Evolutionary conservation across 92 coral and sea anemone genomes (phyloP).

Genomic region (Diadumene lineata): DNA sequence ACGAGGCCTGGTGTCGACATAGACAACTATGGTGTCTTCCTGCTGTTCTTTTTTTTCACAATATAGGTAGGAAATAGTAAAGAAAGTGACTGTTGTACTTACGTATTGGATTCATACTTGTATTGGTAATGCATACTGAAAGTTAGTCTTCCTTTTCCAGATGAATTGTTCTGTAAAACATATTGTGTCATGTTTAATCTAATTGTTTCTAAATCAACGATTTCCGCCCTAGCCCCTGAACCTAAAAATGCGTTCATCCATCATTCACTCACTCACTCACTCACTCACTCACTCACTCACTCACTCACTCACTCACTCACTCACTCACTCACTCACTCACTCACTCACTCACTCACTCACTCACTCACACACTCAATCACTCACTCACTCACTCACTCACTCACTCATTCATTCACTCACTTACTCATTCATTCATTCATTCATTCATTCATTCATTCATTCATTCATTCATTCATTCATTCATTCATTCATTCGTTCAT

Average conservation of each 20-base stretch:
- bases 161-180: constrained; percentile 45
- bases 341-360: background rate
- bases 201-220: too few species aligned
- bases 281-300: background rate
- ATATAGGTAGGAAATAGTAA: background rate
- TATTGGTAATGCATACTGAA: constrained; percentile 82
- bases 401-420: background rate
- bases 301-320: background rate
- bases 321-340: background rate
- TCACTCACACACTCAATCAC: background rate
- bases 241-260: background rate
- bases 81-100: constrained; percentile 26
- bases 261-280: background rate
- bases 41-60: too few species aligned
- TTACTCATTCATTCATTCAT: background rate
- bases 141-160: constrained; percentile 64
- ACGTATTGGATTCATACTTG: constrained; percentile 75
- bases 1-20: too few species aligned
- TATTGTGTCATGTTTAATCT: too few species aligned
- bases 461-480: background rate
- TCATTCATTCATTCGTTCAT: background rate
- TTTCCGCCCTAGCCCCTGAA: background rate
- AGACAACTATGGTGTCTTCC: too few species aligned
- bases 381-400: background rate
- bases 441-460: background rate